A percentile compares a stretch with the other conserved stretches of the same genome.
These are phyloP conservation scores for Coelinius sp. DNA, from an alignment of 2,888 invertebrate genomes.

Conservation along the genomic window DNA sequence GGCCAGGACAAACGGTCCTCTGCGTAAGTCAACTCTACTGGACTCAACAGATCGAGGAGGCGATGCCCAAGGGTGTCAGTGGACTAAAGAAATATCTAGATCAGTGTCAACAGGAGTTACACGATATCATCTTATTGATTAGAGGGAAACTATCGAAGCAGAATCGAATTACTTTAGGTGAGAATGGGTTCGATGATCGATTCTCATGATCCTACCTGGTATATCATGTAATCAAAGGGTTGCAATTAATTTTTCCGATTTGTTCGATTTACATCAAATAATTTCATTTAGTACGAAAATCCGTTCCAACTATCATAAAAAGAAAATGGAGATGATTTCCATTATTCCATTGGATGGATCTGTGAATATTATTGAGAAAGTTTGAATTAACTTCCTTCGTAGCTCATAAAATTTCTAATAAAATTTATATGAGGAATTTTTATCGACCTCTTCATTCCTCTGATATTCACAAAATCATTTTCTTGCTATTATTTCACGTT, in stretches of 20 bases:
- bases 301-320: no score
- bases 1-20: constrained; percentile 94
- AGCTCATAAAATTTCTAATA: no score
- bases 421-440: neutral
- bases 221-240: no score
- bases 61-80: constrained; percentile 76
- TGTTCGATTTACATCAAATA: no score
- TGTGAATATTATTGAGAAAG: no score
- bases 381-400: no score
- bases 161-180: constrained; percentile 89
- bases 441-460: neutral
- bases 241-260: no score
- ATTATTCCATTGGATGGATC: no score
- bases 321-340: no score
- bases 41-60: constrained; percentile 89
- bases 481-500: neutral
- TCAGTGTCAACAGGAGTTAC: constrained; percentile 85
- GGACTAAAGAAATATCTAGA: constrained; percentile 78
- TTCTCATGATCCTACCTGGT: no score
- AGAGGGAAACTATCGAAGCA: constrained; percentile 88
- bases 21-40: constrained; percentile 89
- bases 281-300: no score
- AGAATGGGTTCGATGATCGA: no score
- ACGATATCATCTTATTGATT: constrained; percentile 86
- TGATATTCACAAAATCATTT: neutral